These are phyloP conservation scores for Anodontia alba DNA, from an alignment of 2,888 invertebrate species.

Conservation along the genomic window DNA sequence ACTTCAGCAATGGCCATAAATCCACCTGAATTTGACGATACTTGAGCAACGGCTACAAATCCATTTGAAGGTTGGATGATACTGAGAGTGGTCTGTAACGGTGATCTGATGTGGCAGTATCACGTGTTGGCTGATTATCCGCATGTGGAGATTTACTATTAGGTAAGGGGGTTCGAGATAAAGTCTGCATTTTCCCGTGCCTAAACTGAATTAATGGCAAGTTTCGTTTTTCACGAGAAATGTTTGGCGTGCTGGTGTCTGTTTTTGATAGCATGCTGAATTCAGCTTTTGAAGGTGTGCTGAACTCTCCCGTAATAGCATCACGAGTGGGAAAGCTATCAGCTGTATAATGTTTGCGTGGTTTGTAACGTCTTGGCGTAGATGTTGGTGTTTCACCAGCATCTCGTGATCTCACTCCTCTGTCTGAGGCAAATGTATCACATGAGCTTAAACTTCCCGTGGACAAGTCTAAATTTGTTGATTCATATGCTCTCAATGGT, in stretches of 20 bases:
- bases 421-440: slow-evolving; percentile 57
- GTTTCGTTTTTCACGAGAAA: slow-evolving; percentile 39
- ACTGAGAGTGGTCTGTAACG: slow-evolving; percentile 52
- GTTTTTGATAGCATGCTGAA: not conserved
- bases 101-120: slow-evolving; percentile 34
- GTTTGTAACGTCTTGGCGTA: slow-evolving; percentile 54
- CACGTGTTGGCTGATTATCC: slow-evolving; percentile 47
- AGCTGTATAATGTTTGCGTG: slow-evolving; percentile 53
- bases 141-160: slow-evolving; percentile 60
- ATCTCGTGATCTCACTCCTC: slow-evolving; percentile 45
- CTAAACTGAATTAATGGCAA: slow-evolving; percentile 57
- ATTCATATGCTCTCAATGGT: slow-evolving; percentile 39
- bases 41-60: slow-evolving; percentile 32
- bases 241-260: slow-evolving; percentile 10
- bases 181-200: slow-evolving; percentile 50
- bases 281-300: slow-evolving; percentile 12
- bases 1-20: no score
- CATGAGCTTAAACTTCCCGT: slow-evolving; percentile 49
- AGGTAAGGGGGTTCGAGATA: slow-evolving; percentile 30
- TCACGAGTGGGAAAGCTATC: slow-evolving; percentile 55
- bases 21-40: no score
- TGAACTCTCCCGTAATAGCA: slow-evolving; percentile 42
- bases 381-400: slow-evolving; percentile 67
- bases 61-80: slow-evolving; percentile 45
- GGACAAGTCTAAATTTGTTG: slow-evolving; percentile 51